These are phyloP conservation scores for Toxostoma redivivum DNA, from an alignment of 2,113 vertebrate genomes.

Conservation along the genomic window DNA sequence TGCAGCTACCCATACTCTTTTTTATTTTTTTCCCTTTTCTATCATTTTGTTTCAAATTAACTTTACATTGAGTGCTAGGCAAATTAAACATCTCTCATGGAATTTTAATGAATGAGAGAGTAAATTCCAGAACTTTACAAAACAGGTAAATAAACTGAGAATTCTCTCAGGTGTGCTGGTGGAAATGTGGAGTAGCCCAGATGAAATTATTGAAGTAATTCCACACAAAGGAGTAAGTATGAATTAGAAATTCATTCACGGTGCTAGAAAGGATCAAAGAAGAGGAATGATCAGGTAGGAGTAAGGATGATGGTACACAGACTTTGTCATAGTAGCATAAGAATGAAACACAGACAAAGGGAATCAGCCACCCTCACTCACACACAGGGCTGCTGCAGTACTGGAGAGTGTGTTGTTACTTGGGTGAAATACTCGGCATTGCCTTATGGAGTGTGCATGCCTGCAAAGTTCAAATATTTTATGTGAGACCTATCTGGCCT, in stretches of 20 bases:
- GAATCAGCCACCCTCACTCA: neutral
- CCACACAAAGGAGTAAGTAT: neutral
- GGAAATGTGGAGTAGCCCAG: neutral
- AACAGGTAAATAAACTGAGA: neutral
- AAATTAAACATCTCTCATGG: neutral
- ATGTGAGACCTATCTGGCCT: conserved; percentile 39
- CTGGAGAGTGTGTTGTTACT: neutral
- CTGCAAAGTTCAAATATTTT: conserved; percentile 52
- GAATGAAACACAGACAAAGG: neutral
- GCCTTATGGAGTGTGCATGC: conserved; percentile 23
- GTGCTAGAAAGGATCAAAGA: neutral
- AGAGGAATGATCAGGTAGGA: neutral
- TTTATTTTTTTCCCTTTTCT: neutral
- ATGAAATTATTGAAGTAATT: neutral
- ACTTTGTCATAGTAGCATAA: neutral
- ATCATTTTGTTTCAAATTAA: neutral
- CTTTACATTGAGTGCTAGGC: neutral
- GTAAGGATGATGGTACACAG: neutral
- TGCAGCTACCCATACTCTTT: neutral
- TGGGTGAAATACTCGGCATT: neutral
- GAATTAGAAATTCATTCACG: neutral
- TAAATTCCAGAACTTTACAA: neutral
- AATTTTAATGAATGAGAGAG: neutral
- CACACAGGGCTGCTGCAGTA: neutral
- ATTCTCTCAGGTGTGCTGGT: neutral